Conservation (phyloP, 2,888 invertebrate species). For the Cylloceria caligata region DNA sequence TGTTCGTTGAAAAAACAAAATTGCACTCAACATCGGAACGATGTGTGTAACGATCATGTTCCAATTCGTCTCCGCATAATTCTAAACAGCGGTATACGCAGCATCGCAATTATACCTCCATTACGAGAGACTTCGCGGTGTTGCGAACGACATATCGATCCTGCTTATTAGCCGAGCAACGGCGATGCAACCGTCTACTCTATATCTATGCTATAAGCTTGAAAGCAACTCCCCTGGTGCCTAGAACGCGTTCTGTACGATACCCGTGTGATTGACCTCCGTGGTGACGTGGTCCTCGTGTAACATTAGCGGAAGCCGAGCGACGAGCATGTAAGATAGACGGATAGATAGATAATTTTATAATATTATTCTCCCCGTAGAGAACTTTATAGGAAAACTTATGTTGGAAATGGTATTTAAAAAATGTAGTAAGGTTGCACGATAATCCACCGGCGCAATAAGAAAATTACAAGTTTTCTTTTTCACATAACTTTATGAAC, state of each 20-base stretch:
- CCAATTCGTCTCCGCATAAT: slow-evolving; percentile 6
- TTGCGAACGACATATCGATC: slow-evolving; percentile 67
- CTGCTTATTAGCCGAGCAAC: slow-evolving; percentile 61
- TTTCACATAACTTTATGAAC: neutral
- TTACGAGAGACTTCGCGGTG: slow-evolving; percentile 59
- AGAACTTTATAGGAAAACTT: neutral
- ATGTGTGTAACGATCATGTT: slow-evolving; percentile 50
- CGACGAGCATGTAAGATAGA: slow-evolving; percentile 44
- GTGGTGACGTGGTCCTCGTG: slow-evolving; percentile 31
- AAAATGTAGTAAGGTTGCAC: neutral
- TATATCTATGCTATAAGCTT: slow-evolving; percentile 25
- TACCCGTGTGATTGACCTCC: slow-evolving; percentile 51
- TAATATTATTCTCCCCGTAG: neutral
- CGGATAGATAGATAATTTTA: slow-evolving; percentile 15
- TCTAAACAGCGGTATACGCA: slow-evolving; percentile 33
- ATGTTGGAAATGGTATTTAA: neutral
- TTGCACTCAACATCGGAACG: too few relatives aligned
- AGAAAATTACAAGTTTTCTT: neutral
- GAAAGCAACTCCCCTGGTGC: neutral
- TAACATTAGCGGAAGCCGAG: slow-evolving; percentile 31
- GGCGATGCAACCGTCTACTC: slow-evolving; percentile 35
- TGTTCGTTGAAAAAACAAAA: too few relatives aligned
- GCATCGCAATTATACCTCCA: slow-evolving; percentile 66
- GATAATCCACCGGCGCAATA: neutral
- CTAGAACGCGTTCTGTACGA: slow-evolving; percentile 20